Percentiles rank a stretch among this genome's conserved stretches.
Conservation (phyloP, 2,888 invertebrate species). For the Drosophila paramelanica region DNA sequence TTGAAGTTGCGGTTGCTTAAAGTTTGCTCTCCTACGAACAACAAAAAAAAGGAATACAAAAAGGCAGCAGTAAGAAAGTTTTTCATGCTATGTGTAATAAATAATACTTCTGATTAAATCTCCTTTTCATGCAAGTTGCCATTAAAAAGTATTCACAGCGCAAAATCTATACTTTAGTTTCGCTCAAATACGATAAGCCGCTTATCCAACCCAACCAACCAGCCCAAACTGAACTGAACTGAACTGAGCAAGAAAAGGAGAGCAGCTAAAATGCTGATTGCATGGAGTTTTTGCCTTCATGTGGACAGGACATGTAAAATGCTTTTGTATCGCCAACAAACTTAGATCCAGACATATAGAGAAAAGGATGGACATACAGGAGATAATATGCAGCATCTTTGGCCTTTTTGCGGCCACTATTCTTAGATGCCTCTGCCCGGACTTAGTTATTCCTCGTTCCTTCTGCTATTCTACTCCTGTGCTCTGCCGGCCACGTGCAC, state of each 20-base stretch:
- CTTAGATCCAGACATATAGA: constrained; percentile 36
- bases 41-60: constrained; percentile 13
- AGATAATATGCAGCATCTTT: constrained; percentile 40
- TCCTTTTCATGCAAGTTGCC: constrained; percentile 69
- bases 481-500: constrained; percentile 59
- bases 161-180: constrained; percentile 77
- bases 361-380: constrained; percentile 18
- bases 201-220: constrained; percentile 49
- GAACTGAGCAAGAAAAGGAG: constrained; percentile 35
- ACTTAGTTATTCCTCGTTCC: constrained; percentile 16
- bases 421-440: constrained; percentile 13
- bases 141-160: constrained; percentile 80
- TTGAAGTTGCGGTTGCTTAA: constrained; percentile 63
- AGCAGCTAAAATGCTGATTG: constrained; percentile 59
- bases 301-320: constrained; percentile 70
- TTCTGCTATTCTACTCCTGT: neutral
- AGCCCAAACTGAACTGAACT: constrained; percentile 32
- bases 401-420: constrained; percentile 18
- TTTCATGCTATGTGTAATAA: constrained; percentile 73
- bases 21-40: constrained; percentile 29
- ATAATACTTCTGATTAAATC: constrained; percentile 80
- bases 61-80: constrained; percentile 57
- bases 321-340: constrained; percentile 73
- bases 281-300: constrained; percentile 38
- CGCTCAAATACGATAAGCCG: constrained; percentile 79